Conservation (phyloP, 2,888 invertebrate species). For the Holacanthella duospinosa region DNA sequence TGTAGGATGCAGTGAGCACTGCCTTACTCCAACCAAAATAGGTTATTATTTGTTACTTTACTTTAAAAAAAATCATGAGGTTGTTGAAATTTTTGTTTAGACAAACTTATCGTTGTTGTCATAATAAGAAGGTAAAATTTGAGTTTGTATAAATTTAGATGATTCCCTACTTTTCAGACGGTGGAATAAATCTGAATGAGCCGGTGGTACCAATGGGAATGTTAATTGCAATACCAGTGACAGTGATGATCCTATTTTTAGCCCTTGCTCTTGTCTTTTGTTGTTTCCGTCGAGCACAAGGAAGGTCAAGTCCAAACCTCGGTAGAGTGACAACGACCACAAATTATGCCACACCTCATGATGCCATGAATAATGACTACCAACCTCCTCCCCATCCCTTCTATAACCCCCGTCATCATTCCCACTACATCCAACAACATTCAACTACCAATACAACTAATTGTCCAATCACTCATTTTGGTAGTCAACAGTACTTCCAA, state of each 20-base stretch:
- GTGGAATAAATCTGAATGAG: conserved; percentile 3
- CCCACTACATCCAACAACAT: neutral
- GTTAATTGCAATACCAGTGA: conserved; percentile 22
- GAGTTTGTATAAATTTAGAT: too few relatives aligned
- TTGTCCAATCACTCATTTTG: conserved; percentile 12
- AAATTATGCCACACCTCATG: conserved; percentile 23
- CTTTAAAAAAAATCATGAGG: too few relatives aligned
- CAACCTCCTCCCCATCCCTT: conserved; percentile 16
- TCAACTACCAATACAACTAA: neutral
- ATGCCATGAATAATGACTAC: conserved; percentile 16
- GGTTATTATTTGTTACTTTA: too few relatives aligned
- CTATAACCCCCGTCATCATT: conserved; percentile 15
- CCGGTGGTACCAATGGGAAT: conserved; percentile 19
- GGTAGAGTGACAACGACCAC: conserved; percentile 15
- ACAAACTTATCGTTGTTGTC: too few relatives aligned
- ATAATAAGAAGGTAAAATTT: too few relatives aligned
- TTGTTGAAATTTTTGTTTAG: too few relatives aligned
- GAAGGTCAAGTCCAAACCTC: neutral
- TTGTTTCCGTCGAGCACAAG: conserved; percentile 20
- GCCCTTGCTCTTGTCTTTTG: conserved; percentile 25
- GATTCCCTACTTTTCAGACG: too few relatives aligned
- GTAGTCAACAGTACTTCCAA: conserved; percentile 15
- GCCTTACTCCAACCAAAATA: too few relatives aligned
- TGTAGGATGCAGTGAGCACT: too few relatives aligned
- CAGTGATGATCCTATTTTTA: conserved; percentile 18